Percentiles rank a stretch among this genome's conserved stretches.
These are phyloP conservation scores for Danaus chrysippus DNA, from an alignment of 2,888 invertebrate genomes.

Conservation along the genomic window DNA sequence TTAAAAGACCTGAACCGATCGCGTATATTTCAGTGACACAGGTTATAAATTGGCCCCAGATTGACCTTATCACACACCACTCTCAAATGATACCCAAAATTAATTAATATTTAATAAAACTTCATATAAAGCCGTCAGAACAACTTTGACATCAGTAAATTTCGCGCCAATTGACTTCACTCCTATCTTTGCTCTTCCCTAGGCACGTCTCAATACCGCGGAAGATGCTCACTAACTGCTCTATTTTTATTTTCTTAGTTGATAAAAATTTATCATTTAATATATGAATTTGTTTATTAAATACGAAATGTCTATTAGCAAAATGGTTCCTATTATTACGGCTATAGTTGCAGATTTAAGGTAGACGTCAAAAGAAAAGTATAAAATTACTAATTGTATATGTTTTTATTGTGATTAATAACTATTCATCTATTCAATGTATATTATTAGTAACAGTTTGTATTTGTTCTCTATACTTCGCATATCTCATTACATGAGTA, in stretches of 20 bases:
- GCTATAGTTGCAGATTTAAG: too few species aligned
- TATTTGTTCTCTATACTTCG: too few species aligned
- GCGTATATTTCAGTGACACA: conserved; percentile 33
- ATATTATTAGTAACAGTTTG: too few species aligned
- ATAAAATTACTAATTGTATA: too few species aligned
- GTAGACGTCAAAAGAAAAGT: too few species aligned
- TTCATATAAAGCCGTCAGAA: conserved; percentile 27
- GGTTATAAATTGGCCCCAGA: conserved; percentile 42
- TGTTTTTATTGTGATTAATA: too few species aligned
- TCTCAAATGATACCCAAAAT: conserved; percentile 32
- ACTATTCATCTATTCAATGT: too few species aligned
- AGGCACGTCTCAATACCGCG: conserved; percentile 48
- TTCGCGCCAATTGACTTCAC: conserved; percentile 46
- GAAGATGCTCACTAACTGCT: conserved; percentile 60
- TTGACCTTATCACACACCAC: conserved; percentile 46
- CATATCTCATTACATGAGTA: too few species aligned
- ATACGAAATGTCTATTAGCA: neutral
- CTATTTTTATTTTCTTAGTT: conserved; percentile 62
- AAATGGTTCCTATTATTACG: too few species aligned
- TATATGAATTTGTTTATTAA: neutral
- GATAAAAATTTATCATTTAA: conserved; percentile 38
- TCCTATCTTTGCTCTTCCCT: conserved; percentile 37
- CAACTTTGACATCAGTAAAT: conserved; percentile 31
- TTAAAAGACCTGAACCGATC: conserved; percentile 18
- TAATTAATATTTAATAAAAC: conserved; percentile 20